Conservation (phyloP, 2,888 invertebrate genomes). For the Bhutanitis thaidina region DNA sequence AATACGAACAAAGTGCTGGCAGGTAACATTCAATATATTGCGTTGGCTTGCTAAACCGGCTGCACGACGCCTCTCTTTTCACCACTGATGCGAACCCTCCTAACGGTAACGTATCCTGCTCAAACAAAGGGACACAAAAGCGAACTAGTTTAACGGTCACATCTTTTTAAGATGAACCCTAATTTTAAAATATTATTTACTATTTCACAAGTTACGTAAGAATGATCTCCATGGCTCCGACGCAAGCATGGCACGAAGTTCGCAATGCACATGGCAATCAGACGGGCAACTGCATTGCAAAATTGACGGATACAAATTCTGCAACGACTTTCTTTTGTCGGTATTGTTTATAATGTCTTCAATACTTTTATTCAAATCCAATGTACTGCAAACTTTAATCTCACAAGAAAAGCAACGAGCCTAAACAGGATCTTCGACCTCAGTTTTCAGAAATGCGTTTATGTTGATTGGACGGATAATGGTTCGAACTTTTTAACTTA, state of each 20-base stretch:
- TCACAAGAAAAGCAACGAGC: constrained; percentile 50
- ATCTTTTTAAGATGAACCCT: constrained; percentile 30
- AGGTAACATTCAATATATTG: constrained; percentile 21
- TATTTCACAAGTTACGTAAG: too few species aligned
- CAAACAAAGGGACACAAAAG: constrained; percentile 41
- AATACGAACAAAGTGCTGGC: constrained; percentile 8
- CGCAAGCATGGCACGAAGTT: too few species aligned
- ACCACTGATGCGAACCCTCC: constrained; percentile 54
- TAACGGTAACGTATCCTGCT: constrained; percentile 51
- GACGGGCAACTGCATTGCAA: background rate
- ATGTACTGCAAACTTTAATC: constrained; percentile 43
- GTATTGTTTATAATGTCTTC: background rate
- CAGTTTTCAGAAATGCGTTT: constrained; percentile 47
- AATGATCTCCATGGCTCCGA: too few species aligned
- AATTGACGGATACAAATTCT: background rate
- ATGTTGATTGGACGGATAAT: constrained; percentile 17
- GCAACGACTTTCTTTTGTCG: background rate
- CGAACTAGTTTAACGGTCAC: constrained; percentile 58
- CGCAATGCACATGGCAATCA: background rate
- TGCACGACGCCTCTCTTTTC: constrained; percentile 36
- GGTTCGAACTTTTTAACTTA: background rate
- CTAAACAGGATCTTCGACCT: constrained; percentile 53
- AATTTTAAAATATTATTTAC: constrained; percentile 25
- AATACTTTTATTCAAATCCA: background rate
- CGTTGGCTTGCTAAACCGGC: constrained; percentile 36